phyloP scores from a whole-genome alignment of 2,888 invertebrate species.

The Rhagonycha lutea region DNA sequence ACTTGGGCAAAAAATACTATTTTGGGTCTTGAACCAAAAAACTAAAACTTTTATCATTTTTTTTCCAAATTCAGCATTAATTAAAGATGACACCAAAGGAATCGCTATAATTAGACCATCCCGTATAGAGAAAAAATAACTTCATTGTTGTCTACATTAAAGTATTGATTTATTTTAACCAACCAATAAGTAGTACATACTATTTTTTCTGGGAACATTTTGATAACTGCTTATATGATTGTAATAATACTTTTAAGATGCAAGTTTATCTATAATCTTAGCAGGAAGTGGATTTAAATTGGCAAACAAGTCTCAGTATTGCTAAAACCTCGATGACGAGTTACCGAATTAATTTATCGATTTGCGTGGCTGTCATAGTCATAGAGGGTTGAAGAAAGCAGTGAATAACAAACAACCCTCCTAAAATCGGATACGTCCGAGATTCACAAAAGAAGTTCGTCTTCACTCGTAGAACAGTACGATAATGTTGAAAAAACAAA shows the following conservation, averaged over 20 bases:
- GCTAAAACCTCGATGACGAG: neutral
- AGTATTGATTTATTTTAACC: no score
- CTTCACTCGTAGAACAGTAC: constrained; percentile 6
- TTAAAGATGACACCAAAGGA: no score
- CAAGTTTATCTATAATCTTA: neutral
- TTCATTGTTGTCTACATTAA: no score
- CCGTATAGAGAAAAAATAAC: no score
- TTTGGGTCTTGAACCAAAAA: no score
- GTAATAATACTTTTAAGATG: neutral
- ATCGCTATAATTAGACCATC: no score
- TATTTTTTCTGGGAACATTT: neutral
- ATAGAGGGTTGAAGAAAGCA: neutral
- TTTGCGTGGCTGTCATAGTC: neutral
- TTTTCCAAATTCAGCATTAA: no score
- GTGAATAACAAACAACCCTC: neutral
- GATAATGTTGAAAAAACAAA: constrained; percentile 3
- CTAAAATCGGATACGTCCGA: constrained; percentile 1
- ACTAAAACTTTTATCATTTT: no score
- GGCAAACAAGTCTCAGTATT: neutral
- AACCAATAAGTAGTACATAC: no score
- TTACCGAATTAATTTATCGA: neutral
- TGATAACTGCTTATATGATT: neutral
- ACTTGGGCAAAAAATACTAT: no score
- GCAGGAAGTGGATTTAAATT: neutral
- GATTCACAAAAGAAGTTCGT: constrained; percentile 1